phyloP scores from a whole-genome alignment of 2,797 vertebrate species.

The Esox masquinongy region DNA sequence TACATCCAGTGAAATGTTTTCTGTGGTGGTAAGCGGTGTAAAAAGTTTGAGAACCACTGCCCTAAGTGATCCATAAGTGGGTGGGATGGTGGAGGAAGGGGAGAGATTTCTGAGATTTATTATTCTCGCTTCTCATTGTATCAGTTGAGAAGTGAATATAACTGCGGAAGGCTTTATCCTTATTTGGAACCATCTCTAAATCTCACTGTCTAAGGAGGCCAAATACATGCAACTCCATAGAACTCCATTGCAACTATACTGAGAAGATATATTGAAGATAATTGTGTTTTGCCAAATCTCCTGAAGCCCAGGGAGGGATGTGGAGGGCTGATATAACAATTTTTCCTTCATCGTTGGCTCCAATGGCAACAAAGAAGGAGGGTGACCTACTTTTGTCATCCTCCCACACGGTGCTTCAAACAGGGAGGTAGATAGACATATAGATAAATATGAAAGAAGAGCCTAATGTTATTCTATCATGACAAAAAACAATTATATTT shows the following conservation, averaged over 20 bases:
- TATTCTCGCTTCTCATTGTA: neutral
- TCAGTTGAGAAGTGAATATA: neutral
- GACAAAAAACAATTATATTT: neutral
- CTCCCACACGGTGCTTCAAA: conserved; percentile 5
- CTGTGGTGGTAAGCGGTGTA: too few relatives aligned
- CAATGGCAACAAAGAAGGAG: conserved; percentile 21
- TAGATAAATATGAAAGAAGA: neutral
- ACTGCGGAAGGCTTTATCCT: neutral
- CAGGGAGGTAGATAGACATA: neutral
- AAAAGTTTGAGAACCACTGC: too few relatives aligned
- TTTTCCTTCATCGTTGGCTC: conserved; percentile 5
- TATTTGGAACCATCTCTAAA: neutral
- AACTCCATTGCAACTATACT: neutral
- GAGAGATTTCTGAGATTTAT: neutral
- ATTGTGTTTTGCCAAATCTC: neutral
- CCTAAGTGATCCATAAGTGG: neutral
- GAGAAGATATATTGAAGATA: neutral
- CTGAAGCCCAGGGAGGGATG: neutral
- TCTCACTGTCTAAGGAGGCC: neutral
- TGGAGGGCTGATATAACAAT: neutral
- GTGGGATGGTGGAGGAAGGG: neutral
- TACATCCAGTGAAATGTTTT: too few relatives aligned
- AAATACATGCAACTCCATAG: neutral
- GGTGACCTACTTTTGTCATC: neutral
- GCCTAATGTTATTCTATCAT: neutral